Evolutionary conservation across 2,888 invertebrate genomes (phyloP), one percentile per base, ranked within the genome.

Genomic region (Hypselothyrea guttata): DNA sequence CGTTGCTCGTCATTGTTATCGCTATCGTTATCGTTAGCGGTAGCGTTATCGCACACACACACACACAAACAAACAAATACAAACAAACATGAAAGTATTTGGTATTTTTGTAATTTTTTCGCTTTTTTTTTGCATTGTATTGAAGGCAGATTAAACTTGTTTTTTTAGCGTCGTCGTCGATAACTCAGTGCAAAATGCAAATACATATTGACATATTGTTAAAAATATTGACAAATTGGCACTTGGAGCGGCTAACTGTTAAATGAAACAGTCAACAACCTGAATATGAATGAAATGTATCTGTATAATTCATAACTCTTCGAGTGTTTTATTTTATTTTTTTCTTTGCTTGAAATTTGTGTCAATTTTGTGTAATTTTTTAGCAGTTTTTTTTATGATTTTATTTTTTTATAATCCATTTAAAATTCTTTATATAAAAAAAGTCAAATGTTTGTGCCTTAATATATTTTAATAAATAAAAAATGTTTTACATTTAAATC

Each of bases 101-200:
- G n/a, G 22, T 22, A 22, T 22, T 22, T 2, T 4, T 22, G 22
- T 22, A 22, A n/a, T n/a, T n/a, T n/a, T n/a, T n/a, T n/a, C n/a
- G n/a, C n/a, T n/a, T n/a, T 16, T 42, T 41, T 16, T 13, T 34
- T n/a, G 30, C 45, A 57, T 54, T 61, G 53, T 55, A 57, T 63
- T 62, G 41, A 60, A 53, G 42, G 45, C 48, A 57, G 57, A 70
- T 58, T 75, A 73, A 82, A 74, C 65, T 60, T 61, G 74, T 73
- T 78, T 49, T 48, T 1, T 8, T 38, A 13, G 31, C 28, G 27
- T 30, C 38, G 22, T 37, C 22, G 37, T 34, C 12, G 18, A n/a
- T 22, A 62, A 69, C 7, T 33, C 30, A 22, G 11, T 63, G 69
- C 69, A 59, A 71, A 73, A 59, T 53, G 63, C 22, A 71, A 63